A percentile compares a stretch with the other conserved stretches of the same genome.
These are phyloP conservation scores for Melikaiella ostensackeni DNA, from an alignment of 2,888 invertebrate species.

Conservation along the genomic window DNA sequence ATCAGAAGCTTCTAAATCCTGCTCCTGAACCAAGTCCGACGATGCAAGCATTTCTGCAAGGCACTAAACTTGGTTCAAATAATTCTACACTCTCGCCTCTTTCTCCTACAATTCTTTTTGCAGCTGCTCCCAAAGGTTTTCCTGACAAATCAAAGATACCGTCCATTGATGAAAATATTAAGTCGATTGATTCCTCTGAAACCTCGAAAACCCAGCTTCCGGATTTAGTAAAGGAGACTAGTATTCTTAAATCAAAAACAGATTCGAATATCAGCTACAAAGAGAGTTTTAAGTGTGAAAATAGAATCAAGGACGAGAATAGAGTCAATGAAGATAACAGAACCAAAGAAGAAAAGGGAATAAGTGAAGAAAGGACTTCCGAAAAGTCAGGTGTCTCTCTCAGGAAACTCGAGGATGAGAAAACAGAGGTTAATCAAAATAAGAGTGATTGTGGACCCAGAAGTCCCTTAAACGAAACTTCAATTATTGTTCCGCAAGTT, in stretches of 20 bases:
- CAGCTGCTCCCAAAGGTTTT: slow-evolving; percentile 67
- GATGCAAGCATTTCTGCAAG: slow-evolving; percentile 84
- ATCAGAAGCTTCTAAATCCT: slow-evolving; percentile 91
- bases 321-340: slow-evolving; percentile 50
- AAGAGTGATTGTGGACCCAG: slow-evolving; percentile 75
- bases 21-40: slow-evolving; percentile 84
- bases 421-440: slow-evolving; percentile 25
- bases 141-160: slow-evolving; percentile 15
- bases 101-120: slow-evolving; percentile 61
- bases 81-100: slow-evolving; percentile 67
- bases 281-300: slow-evolving; percentile 52
- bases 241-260: slow-evolving; percentile 71
- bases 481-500: slow-evolving; percentile 83
- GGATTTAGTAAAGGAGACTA: slow-evolving; percentile 72
- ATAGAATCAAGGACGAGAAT: slow-evolving; percentile 42
- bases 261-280: slow-evolving; percentile 65
- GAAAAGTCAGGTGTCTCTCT: slow-evolving; percentile 13
- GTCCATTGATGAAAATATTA: not conserved
- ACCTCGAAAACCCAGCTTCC: slow-evolving; percentile 62
- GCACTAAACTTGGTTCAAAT: slow-evolving; percentile 70
- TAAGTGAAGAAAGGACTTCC: slow-evolving; percentile 6
- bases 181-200: slow-evolving; percentile 42
- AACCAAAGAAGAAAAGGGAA: slow-evolving; percentile 45
- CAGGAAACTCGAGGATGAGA: slow-evolving; percentile 7
- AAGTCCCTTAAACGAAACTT: slow-evolving; percentile 83